Conservation (phyloP, 2,888 invertebrate species). For the Agrenia bidenticulata region DNA sequence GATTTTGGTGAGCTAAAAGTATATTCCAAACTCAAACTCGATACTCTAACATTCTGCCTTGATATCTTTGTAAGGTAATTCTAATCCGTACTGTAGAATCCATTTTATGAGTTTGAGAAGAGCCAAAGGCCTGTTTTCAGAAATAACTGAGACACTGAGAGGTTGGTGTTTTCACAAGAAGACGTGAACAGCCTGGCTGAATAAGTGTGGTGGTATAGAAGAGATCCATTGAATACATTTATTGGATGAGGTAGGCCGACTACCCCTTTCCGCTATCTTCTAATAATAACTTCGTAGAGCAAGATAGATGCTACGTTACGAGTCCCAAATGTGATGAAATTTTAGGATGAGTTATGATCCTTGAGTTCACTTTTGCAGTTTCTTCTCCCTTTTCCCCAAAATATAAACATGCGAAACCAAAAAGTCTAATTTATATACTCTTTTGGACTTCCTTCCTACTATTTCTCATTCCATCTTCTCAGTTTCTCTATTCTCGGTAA, state of each 20-base stretch:
- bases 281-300: slow-evolving; percentile 26
- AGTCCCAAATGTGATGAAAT: slow-evolving; percentile 41
- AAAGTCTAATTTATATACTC: neutral
- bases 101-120: slow-evolving; percentile 1
- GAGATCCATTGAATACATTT: neutral
- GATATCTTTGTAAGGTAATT: neutral
- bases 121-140: slow-evolving; percentile 20
- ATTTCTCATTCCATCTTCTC: no score
- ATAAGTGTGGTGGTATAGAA: neutral
- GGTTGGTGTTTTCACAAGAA: slow-evolving; percentile 15
- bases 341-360: slow-evolving; percentile 44
- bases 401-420: neutral
- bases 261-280: slow-evolving; percentile 7
- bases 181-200: slow-evolving; percentile 18
- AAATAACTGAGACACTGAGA: slow-evolving; percentile 18
- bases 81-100: neutral
- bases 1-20: neutral
- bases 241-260: slow-evolving; percentile 1
- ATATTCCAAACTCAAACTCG: neutral
- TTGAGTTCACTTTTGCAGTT: slow-evolving; percentile 23
- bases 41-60: neutral
- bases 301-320: slow-evolving; percentile 1
- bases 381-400: slow-evolving; percentile 10
- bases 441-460: slow-evolving; percentile 1
- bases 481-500: no score